Percentiles rank a stretch among this genome's conserved stretches.
phyloP scores from a whole-genome alignment of 1,140 invertebrate genomes.

The Dendrolimus kikuchii region DNA sequence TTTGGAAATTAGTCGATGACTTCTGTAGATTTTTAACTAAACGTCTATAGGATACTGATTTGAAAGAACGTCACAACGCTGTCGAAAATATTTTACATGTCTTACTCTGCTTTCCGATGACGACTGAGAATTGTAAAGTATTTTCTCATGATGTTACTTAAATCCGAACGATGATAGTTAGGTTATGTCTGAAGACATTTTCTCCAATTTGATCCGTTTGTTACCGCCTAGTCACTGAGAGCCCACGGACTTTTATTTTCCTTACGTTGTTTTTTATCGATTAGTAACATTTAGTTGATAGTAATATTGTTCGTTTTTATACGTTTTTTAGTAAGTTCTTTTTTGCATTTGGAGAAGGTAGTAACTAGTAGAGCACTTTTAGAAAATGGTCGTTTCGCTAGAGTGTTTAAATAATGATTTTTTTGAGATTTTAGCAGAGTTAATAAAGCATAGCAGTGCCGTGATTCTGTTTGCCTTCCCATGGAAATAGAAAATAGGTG shows the following conservation, averaged over 20 bases:
- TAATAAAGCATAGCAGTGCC: slow-evolving; percentile 24
- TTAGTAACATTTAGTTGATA: slow-evolving; percentile 60
- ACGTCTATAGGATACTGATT: slow-evolving; percentile 7
- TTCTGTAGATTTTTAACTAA: slow-evolving; percentile 21
- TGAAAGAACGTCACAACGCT: slow-evolving; percentile 37
- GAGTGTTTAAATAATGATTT: slow-evolving; percentile 51
- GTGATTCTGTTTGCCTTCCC: no score
- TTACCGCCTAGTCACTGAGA: slow-evolving; percentile 71
- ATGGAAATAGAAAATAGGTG: not conserved
- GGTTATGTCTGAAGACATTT: slow-evolving; percentile 3
- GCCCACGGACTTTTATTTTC: slow-evolving; percentile 58
- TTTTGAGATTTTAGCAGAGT: slow-evolving; percentile 51
- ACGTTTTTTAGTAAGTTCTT: slow-evolving; percentile 42
- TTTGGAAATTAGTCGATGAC: slow-evolving; percentile 33
- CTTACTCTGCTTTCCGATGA: slow-evolving; percentile 38
- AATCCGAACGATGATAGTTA: not conserved
- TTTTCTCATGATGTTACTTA: slow-evolving; percentile 32
- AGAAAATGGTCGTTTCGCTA: slow-evolving; percentile 64
- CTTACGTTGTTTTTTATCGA: slow-evolving; percentile 54
- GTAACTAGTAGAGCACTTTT: slow-evolving; percentile 64
- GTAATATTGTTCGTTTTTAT: slow-evolving; percentile 67
- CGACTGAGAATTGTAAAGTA: slow-evolving; percentile 61
- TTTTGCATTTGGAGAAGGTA: slow-evolving; percentile 57
- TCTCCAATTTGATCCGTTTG: slow-evolving; percentile 13
- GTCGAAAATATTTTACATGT: slow-evolving; percentile 53